A percentile compares a stretch with the other conserved stretches of the same genome.
These are phyloP conservation scores for Pangasius mekongensis DNA, from an alignment of 2,797 vertebrate genomes.

Conservation along the genomic window DNA sequence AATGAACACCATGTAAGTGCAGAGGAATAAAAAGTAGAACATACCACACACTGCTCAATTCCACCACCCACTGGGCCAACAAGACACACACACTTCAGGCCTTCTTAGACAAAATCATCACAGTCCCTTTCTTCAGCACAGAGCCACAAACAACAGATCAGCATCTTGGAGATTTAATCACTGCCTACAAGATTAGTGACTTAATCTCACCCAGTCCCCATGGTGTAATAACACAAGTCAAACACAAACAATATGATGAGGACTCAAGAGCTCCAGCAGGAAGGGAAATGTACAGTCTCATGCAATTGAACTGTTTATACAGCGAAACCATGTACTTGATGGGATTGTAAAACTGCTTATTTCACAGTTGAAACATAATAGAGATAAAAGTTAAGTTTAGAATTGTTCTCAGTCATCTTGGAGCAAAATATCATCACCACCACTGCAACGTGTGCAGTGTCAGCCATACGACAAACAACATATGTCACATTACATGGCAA, in stretches of 20 bases:
- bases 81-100: constrained; percentile 63
- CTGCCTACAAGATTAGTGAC: constrained; percentile 66
- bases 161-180: constrained; percentile 67
- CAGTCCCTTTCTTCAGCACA: constrained; percentile 65
- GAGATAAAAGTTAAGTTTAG: neutral
- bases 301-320: constrained; percentile 58
- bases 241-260: constrained; percentile 66
- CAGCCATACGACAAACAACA: neutral
- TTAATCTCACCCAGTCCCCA: constrained; percentile 71
- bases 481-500: neutral
- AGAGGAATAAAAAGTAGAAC: constrained; percentile 67
- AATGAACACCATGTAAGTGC: constrained; percentile 75
- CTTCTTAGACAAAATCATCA: constrained; percentile 63
- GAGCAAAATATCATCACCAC: neutral
- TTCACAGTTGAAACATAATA: constrained; percentile 60
- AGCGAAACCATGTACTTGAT: constrained; percentile 61
- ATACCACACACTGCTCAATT: constrained; percentile 72
- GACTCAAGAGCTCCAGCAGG: constrained; percentile 45
- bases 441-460: neutral
- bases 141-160: constrained; percentile 61
- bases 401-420: neutral
- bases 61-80: constrained; percentile 60
- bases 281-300: constrained; percentile 62
- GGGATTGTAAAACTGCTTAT: constrained; percentile 69
- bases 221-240: constrained; percentile 66